These are phyloP conservation scores for Solenodon paradoxus DNA, from an alignment of 2,113 vertebrate genomes.

Conservation along the genomic window DNA sequence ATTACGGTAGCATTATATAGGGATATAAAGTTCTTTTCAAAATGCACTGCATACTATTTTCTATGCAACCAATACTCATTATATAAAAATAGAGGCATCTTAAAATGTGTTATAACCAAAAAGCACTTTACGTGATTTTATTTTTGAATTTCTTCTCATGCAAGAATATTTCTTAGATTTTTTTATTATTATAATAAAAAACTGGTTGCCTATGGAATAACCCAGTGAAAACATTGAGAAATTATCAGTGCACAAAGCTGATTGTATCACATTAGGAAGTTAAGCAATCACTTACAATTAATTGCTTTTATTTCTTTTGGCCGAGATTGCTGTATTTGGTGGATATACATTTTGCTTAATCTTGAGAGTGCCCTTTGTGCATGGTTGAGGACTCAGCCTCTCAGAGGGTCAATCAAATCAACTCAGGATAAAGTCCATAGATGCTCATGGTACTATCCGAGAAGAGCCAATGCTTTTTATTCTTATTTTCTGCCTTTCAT, in stretches of 20 bases:
- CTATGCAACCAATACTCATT: neutral
- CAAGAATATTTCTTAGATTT: neutral
- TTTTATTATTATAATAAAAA: neutral
- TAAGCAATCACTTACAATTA: neutral
- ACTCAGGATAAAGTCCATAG: neutral
- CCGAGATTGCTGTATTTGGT: neutral
- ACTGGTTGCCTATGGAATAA: neutral
- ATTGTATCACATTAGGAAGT: neutral
- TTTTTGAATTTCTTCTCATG: neutral
- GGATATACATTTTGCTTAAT: neutral
- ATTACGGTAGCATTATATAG: neutral
- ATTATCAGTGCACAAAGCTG: neutral
- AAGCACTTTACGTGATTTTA: neutral
- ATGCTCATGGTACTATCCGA: neutral
- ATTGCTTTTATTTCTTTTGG: neutral
- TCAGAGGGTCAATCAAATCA: neutral
- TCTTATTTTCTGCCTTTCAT: conserved; percentile 3
- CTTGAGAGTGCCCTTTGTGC: neutral
- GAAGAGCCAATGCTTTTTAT: neutral
- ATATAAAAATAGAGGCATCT: neutral
- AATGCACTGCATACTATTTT: neutral
- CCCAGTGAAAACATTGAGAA: no score
- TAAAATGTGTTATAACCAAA: neutral
- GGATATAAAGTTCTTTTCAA: neutral
- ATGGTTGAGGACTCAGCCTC: neutral